Evolutionary conservation across 2,113 vertebrate genomes (phyloP), one percentile per base, ranked within the genome.

Genomic region (Willisornis vidua): DNA sequence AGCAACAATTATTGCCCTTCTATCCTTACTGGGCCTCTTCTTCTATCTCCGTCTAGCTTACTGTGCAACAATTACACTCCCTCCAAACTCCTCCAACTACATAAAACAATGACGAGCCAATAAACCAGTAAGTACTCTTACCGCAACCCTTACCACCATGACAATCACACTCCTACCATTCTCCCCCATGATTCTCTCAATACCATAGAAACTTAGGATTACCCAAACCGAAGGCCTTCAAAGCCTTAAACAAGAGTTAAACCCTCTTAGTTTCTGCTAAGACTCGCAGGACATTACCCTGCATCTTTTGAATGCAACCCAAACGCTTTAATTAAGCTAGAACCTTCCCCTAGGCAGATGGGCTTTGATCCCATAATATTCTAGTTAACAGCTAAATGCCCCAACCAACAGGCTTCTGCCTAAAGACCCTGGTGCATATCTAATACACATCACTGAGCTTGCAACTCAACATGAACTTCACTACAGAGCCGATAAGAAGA

Each of bases 61-160:
- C 10, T 17, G 10, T 4, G 9, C 58, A 17, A 61, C 58, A 61
- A 61, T 61, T 10, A 61, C 58, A 7, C 23, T 61, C 0, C 58
- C 58, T 0, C 58, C 58, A 0, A 37, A 61, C 35, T 26, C 58
- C 4, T 12, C 24, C 4, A 61, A 61, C 13, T 5, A 61, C 9
- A 61, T 61, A 61, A 61, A 61, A 37, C 15, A 17, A 7, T 61
- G 58, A 5, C 24, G 12, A 7, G 4, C 3, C 6, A 17, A 7
- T 4, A 61, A 37, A 11, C 9, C 35, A 26, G 8, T 7, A 17
- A 37, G 7, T 24, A 61, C 4, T 9, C 3, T 3, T 4, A 37
- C 3, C 8, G 4, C 58, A 2, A 7, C 5, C 1, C 7, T 18
- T 5, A 12, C 5, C 4, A 8, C 35, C 10, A 0, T 39, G 3